Evolutionary conservation across 1,140 invertebrate genomes (phyloP), one percentile per base, ranked within the genome.

Genomic region (Drosophila quadrilineata): DNA sequence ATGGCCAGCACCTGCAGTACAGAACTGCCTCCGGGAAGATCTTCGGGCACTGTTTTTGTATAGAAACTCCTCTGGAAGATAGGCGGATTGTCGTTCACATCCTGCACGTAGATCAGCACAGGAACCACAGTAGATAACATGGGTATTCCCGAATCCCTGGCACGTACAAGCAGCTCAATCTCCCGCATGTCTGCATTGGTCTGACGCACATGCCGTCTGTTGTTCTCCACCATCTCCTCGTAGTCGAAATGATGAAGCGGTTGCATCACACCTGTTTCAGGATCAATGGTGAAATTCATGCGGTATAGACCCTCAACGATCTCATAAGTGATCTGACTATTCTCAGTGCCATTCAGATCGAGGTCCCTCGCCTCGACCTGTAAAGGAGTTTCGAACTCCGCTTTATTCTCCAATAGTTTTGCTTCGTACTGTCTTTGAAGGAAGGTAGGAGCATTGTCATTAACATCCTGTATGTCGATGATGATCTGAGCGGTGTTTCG

Each of bases 331-430:
- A 98, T 93, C 82, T 95, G 92, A 74, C 95, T 97, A 79, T 98
- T 98, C 79, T 93, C 93, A 0, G 96, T 97, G 31, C 95, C 95
- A 91, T 95, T 96, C 16, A 96, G 91, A 91, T 97, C 96, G n/a
- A 93, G 92, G 90, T 97, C 96, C 70, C 93, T 93, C 0, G 96
- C 96, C 91, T 97, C 94, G 28, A 97, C 91, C 17, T 94, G 90
- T 0, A 98, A 79, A 0, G 95, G 93, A 10, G 92, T 93, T 75
- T 96, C 94, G 85, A 98, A 98, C 36, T 94, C 91, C 0, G 90
- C 63, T 76, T 95, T 93, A 82, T 97, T 97, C 89, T 98, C 97
- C 46, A 95, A 79, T 0, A 98, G 77, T 33, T 96, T 92, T 0
- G 95, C 94, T 89, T 98, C 96, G 76, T 98, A 98, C 72, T 94